Percentiles rank a stretch among this genome's conserved stretches.
These are phyloP conservation scores for Nerophis lumbriciformis DNA, from an alignment of 2,113 vertebrate species.

Conservation along the genomic window DNA sequence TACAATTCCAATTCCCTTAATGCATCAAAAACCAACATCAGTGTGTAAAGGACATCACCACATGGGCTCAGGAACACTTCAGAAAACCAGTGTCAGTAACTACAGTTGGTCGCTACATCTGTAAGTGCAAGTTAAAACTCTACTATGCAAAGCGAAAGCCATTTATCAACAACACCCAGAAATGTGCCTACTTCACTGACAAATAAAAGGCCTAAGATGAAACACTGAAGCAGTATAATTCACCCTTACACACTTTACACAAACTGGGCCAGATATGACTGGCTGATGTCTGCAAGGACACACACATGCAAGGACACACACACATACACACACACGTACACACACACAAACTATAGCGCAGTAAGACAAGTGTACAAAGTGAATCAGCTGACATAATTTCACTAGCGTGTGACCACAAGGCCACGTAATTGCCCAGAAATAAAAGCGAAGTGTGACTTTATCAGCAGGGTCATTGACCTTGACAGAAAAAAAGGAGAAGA, in stretches of 20 bases:
- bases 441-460: slow-evolving; percentile 20
- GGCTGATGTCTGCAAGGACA: not conserved
- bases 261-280: too few species aligned
- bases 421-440: not conserved
- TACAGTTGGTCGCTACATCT: too few species aligned
- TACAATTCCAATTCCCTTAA: too few species aligned
- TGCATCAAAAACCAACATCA: too few species aligned
- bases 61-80: too few species aligned
- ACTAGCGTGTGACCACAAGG: slow-evolving; percentile 1
- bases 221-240: slow-evolving; percentile 42
- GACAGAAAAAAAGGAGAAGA: slow-evolving; percentile 1
- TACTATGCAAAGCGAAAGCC: too few species aligned
- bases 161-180: too few species aligned
- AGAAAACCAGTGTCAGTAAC: too few species aligned
- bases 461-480: not conserved
- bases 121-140: too few species aligned
- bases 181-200: too few species aligned
- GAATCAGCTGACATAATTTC: slow-evolving; percentile 22
- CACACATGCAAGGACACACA: not conserved
- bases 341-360: not conserved
- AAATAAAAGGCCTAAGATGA: slow-evolving; percentile 9
- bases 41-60: too few species aligned
- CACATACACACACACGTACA: slow-evolving; percentile 1
- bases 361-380: not conserved
- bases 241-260: slow-evolving; percentile 9